Evolutionary conservation across 2,797 vertebrate species (phyloP).

Genomic region (Onychomys leucogaster): DNA sequence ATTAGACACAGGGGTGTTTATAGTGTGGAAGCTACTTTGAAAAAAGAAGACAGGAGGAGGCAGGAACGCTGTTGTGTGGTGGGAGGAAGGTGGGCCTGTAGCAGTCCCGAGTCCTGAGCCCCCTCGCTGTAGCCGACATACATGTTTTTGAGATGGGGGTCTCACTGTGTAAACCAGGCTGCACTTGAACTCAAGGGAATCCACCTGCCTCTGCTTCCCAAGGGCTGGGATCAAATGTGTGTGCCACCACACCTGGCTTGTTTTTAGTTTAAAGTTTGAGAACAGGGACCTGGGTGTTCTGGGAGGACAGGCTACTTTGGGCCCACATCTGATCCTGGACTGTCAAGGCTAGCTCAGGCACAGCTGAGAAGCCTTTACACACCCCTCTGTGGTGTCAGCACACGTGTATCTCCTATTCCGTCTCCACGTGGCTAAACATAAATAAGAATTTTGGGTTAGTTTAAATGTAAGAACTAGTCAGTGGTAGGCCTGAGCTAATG

Average conservation of each 20-base stretch:
- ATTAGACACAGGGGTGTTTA: not conserved
- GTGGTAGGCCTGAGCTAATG: no score
- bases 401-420: not conserved
- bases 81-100: fast-evolving
- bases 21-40: not conserved
- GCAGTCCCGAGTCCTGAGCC: not conserved
- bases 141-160: not conserved
- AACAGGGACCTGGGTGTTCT: not conserved
- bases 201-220: not conserved
- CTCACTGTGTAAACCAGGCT: not conserved
- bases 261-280: not conserved
- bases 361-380: no score
- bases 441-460: no score
- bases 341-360: no score
- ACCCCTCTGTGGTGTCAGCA: not conserved
- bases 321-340: not conserved
- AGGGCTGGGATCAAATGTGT: not conserved
- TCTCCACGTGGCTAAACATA: not conserved
- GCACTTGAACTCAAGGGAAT: not conserved
- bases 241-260: not conserved
- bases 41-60: not conserved
- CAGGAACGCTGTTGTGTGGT: fast-evolving
- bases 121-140: not conserved
- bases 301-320: not conserved
- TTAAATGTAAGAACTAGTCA: no score